Evolutionary conservation across 2,888 invertebrate genomes (phyloP).

Genomic region (Platycheirus albimanus): DNA sequence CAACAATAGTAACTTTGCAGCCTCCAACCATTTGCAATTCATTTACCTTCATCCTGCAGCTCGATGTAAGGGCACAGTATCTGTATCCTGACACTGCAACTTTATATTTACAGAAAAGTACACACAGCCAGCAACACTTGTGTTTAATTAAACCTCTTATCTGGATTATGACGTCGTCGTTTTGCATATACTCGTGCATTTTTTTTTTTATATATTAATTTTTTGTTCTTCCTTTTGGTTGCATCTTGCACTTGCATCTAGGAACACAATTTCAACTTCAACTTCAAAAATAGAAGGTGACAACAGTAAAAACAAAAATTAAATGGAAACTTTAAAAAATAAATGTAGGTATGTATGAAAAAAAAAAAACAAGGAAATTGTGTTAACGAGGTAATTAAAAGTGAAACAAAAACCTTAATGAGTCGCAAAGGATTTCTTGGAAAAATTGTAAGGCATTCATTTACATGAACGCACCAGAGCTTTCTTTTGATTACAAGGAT

Average conservation of each 20-base stretch:
- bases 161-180: constrained; percentile 46
- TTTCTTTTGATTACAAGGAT: constrained; percentile 2
- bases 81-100: constrained; percentile 14
- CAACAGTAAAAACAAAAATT: neutral
- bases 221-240: neutral
- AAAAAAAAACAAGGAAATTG: too few species aligned
- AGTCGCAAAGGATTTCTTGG: neutral
- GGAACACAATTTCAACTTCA: constrained; percentile 9
- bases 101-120: constrained; percentile 1
- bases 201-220: too few species aligned
- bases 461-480: neutral
- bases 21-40: constrained; percentile 27
- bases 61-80: constrained; percentile 3
- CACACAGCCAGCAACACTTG: constrained; percentile 33
- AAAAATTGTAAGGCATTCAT: neutral
- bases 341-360: too few species aligned
- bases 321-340: neutral
- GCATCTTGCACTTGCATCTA: neutral
- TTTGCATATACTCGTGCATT: constrained; percentile 12
- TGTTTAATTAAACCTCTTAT: constrained; percentile 66
- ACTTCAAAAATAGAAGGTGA: constrained; percentile 10
- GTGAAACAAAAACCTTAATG: constrained; percentile 19
- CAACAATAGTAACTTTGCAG: constrained; percentile 44
- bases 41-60: constrained; percentile 41
- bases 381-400: constrained; percentile 34